Evolutionary conservation across 2,113 vertebrate species (phyloP).

Genomic region (Nansenia antarctica): DNA sequence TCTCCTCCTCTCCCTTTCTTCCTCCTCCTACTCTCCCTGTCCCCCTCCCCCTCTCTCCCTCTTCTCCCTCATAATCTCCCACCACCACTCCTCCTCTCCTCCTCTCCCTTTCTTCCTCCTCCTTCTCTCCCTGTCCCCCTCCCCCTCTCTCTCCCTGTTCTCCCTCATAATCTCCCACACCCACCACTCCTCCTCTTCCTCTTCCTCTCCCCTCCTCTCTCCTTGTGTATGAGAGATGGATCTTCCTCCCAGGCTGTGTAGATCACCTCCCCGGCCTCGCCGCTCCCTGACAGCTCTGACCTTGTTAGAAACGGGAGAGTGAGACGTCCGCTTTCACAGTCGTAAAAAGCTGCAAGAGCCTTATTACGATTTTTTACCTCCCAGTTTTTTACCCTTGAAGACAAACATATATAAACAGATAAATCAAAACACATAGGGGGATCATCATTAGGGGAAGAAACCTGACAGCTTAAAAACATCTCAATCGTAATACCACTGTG

Average conservation of each 20-base stretch:
- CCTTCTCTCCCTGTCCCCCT: background rate
- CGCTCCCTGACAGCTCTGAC: slow-evolving; percentile 67
- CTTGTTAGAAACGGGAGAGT: slow-evolving; percentile 69
- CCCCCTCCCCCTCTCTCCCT: slow-evolving; percentile 32
- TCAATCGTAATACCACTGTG: slow-evolving; percentile 29
- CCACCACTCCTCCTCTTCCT: background rate
- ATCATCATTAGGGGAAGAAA: slow-evolving; percentile 43
- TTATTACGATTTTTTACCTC: slow-evolving; percentile 34
- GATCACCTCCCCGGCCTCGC: slow-evolving; percentile 57
- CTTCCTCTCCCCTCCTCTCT: slow-evolving; percentile 19
- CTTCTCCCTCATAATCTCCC: slow-evolving; percentile 7
- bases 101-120: slow-evolving; percentile 23
- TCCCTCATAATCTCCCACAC: background rate
- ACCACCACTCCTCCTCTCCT: slow-evolving; percentile 16
- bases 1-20: background rate
- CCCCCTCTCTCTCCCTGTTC: background rate
- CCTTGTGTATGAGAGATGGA: slow-evolving; percentile 57
- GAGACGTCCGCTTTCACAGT: slow-evolving; percentile 62
- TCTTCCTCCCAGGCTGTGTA: slow-evolving; percentile 59
- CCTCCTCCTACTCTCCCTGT: slow-evolving; percentile 13
- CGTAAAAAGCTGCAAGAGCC: slow-evolving; percentile 48
- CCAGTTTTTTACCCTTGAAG: slow-evolving; percentile 55
- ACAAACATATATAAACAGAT: slow-evolving; percentile 56
- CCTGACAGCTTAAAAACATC: slow-evolving; percentile 39
- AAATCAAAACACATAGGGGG: slow-evolving; percentile 41